Evolutionary conservation across 2,888 invertebrate genomes (phyloP).

Genomic region (Eilema depressum): DNA sequence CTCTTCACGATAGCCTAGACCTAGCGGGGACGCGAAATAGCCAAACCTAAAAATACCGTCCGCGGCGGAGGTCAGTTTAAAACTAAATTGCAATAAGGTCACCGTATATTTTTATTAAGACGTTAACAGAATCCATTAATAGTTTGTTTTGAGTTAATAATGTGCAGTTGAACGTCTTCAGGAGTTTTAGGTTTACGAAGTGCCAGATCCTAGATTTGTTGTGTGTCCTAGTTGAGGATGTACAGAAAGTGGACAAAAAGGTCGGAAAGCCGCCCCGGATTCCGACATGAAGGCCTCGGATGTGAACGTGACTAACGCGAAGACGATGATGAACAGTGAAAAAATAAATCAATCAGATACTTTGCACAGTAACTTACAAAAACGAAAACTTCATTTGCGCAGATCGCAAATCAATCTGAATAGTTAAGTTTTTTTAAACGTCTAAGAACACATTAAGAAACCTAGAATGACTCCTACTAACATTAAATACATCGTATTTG

Average conservation of each 20-base stretch:
- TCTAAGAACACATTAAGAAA: too few relatives aligned
- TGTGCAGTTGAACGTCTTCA: neutral
- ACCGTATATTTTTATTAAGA: neutral
- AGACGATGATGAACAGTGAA: neutral
- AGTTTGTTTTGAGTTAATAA: neutral
- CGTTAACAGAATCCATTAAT: neutral
- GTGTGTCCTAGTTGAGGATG: too few relatives aligned
- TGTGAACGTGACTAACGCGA: too few relatives aligned
- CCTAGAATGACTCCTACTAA: too few relatives aligned
- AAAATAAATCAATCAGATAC: too few relatives aligned
- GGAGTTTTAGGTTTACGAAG: neutral
- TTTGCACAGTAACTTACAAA: too few relatives aligned
- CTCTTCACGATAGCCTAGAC: neutral
- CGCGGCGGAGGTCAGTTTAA: neutral
- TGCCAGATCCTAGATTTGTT: too few relatives aligned
- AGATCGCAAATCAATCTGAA: too few relatives aligned
- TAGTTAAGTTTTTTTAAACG: neutral
- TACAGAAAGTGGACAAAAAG: neutral
- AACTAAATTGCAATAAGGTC: neutral
- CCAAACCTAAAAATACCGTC: neutral
- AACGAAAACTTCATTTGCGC: neutral
- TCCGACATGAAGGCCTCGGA: too few relatives aligned
- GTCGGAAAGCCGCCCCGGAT: too few relatives aligned
- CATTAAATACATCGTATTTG: too few relatives aligned
- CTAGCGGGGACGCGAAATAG: neutral